Evolutionary conservation across 2,797 vertebrate species (phyloP), one percentile per base, ranked within the genome.

Genomic region (Psittacula echo): DNA sequence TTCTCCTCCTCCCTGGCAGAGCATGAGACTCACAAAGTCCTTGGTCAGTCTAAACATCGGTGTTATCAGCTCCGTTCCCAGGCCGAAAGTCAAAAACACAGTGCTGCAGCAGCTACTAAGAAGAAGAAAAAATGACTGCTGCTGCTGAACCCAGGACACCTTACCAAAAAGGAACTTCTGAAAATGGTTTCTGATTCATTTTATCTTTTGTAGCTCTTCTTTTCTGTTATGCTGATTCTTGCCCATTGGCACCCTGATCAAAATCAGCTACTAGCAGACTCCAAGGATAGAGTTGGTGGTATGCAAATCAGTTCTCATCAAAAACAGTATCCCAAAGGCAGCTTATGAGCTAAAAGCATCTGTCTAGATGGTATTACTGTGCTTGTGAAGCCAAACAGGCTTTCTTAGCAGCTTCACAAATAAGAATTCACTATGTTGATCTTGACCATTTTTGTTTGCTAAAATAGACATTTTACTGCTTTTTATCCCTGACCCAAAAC

Each of bases 251-350:
- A 86, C 23, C 42, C 58, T 86, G 89, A 91, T 95, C 76, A 91
- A 91, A 94, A 94, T 93, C 58, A 90, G 68, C 79, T 85, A 23
- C 85, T 90, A 62, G 34, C 85, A 86, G 58, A 73, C 30, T 85
- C 50, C 73, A 66, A 92, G 86, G 47, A 27, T 65, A 72, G 89
- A 70, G 27, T 70, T 80, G 45, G 82, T 94, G 61, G 62, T 88
- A 87, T 87, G 81, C 84, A 97, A 89, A 95, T 95, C 67, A 67
- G 7, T 85, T 90, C 61, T 93, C 78, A 90, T 95, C 61, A 77
- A 67, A 95, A 95, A 51, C 32, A 54, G 77, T 91, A 41, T 94
- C 92, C 93, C 79, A 60, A 94, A 95, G 93, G 80, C 85, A 93
- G 41, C 47, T 82, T 94, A 45, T 56, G 67, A 82, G 29, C 78